Evolutionary conservation across 2,888 invertebrate genomes (phyloP), one percentile per base, ranked within the genome.

Genomic region (Cecidostiba fungosa): DNA sequence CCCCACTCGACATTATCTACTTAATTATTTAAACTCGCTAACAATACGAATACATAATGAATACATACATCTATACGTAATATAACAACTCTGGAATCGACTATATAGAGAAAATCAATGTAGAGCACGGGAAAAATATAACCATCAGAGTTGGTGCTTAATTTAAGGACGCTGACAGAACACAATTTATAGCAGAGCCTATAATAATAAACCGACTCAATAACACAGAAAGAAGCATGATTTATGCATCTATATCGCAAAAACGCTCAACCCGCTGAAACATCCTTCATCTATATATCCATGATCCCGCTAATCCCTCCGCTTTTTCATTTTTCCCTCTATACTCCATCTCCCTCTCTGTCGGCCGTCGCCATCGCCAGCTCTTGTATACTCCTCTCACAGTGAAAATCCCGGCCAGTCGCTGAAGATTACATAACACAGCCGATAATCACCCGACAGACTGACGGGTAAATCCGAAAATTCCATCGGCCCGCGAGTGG

Each of bases 391-490:
- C 54, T 19, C n/a, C 54, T 3, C 54, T 8, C 54, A 2, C 69
- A 19, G 19, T 32, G 39, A 72, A 62, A 66, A 26, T 66, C 66
- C 29, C 66, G 29, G 10, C 29, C 66, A 66, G 66, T 29, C 66
- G 16, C 66, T 66, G 29, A 78, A 78, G 78, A 69, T 43, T 78
- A 69, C 43, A 69, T 47, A 69, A 78, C 43, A 29, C 29, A 43
- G 26, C 26, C 66, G 69, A 78, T 69, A 66, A 78, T 69, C 26
- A 69, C 69, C 59, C 12, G 69, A 29, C 47, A 43, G 78, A 62
- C 78, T 78, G 80, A 73, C 54, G 72, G n/a, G 50, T n/a, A 72
- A 80, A 80, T 80, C 59, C 72, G 80, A 59, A 80, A 80, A 80
- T 80, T 59, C 72, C 23, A 66, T 72, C 43, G 72, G 72, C 36